These are phyloP conservation scores for Scaptomyza parva DNA, from an alignment of 2,888 invertebrate genomes.

Conservation along the genomic window DNA sequence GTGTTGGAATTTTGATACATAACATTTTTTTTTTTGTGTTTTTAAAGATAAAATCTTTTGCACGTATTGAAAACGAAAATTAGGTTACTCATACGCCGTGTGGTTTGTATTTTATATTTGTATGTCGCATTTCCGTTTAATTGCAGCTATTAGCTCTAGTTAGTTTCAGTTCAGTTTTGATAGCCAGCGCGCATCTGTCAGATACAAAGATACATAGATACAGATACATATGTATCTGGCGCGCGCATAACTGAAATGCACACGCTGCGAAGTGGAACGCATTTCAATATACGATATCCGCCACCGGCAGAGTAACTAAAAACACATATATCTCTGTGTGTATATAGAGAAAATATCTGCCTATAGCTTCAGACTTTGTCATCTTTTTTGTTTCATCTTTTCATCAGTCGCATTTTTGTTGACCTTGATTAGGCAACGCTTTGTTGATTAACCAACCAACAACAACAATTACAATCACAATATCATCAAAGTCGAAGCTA, in stretches of 20 bases:
- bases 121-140: constrained; percentile 48
- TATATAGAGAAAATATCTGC: constrained; percentile 1
- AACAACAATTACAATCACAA: constrained; percentile 3
- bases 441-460: constrained; percentile 45
- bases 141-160: constrained; percentile 45
- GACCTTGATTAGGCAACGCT: constrained; percentile 69
- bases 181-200: constrained; percentile 35
- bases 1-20: constrained; percentile 27
- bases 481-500: too few relatives aligned
- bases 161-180: constrained; percentile 11
- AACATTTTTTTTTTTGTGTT: background rate
- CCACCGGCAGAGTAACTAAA: constrained; percentile 38
- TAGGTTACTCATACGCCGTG: constrained; percentile 54
- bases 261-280: constrained; percentile 84
- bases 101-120: too few relatives aligned
- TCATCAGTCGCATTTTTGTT: too few relatives aligned
- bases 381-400: too few relatives aligned
- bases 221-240: constrained; percentile 22
- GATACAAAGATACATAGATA: too few relatives aligned
- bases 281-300: constrained; percentile 82
- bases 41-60: background rate
- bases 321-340: background rate
- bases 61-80: constrained; percentile 20
- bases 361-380: constrained; percentile 11
- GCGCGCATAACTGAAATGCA: constrained; percentile 71